These are phyloP conservation scores for Eilema griseolum DNA, from an alignment of 2,888 invertebrate genomes.

Conservation along the genomic window DNA sequence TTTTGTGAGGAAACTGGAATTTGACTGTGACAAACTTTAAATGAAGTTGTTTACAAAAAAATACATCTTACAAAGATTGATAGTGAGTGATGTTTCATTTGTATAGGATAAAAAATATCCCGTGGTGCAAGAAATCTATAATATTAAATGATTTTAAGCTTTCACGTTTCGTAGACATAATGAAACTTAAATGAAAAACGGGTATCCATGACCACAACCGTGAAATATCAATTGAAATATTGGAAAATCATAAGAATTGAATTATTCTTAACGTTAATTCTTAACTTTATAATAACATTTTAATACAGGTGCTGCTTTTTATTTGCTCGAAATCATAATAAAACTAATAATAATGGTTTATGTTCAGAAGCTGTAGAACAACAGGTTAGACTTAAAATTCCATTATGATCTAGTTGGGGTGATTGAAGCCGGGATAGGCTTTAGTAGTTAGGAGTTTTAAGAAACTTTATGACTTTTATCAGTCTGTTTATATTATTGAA, in stretches of 20 bases:
- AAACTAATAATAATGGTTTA: not conserved
- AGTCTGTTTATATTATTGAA: too few relatives aligned
- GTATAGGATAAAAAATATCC: not conserved
- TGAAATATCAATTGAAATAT: not conserved
- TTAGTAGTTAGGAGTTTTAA: too few relatives aligned
- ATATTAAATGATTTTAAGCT: conserved; percentile 1
- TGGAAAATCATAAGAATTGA: not conserved
- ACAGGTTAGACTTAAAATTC: not conserved
- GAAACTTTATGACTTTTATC: too few relatives aligned
- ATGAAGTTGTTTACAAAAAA: not conserved
- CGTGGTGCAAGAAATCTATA: conserved; percentile 1
- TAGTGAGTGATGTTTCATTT: not conserved
- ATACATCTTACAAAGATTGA: not conserved
- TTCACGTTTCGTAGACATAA: conserved; percentile 2
- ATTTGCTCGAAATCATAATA: not conserved
- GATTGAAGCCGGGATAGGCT: not conserved
- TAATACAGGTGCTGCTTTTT: not conserved
- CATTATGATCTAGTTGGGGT: not conserved
- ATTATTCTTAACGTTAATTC: not conserved
- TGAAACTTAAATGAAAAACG: conserved; percentile 1
- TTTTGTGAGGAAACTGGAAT: not conserved
- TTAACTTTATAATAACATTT: not conserved
- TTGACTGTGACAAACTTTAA: not conserved
- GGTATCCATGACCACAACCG: conserved; percentile 3
- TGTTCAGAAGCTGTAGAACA: not conserved